Base-by-base conservation (phyloP, 1,140 invertebrate species). In the Diabrotica undecimpunctata region DNA sequence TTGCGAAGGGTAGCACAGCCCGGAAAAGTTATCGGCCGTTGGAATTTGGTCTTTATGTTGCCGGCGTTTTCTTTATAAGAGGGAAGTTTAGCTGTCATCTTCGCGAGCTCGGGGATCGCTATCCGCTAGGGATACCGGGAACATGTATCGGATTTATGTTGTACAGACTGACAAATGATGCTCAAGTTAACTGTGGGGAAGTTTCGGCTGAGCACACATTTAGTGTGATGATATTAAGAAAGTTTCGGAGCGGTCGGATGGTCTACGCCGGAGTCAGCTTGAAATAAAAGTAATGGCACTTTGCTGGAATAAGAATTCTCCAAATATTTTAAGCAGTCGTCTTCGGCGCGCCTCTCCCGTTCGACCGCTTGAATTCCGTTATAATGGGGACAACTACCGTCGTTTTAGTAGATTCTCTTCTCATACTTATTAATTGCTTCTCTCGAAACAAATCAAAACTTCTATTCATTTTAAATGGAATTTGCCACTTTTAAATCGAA, bases 111-210 rank as follows among this genome's bases (percentile, higher is more conserved):
- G 3, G 38, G 61, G 13, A 13, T 50, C 46, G 12, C 54, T 61
- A 61, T 46, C 61, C 59, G 60, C 60, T 62, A 55, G 65, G 65
- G 65, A 66, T 61, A 54, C 60, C 53, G 54, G 57, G 64, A 66
- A 60, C 66, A 68, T 68, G 70, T 70, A 70, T 70, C 70, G 65
- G 68, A 72, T 72, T 72, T 72, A 72, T 72, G 68, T 70, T 67
- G 68, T 67, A 70, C 70, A 64, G 68, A 54, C 66, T 72, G 70
- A 72, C 70, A 72, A 72, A 72, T 67, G 70, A 71, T 54, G 70
- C 67, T 61, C 53, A 67, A 72, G 70, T 72, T 72, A 72, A 72
- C 70, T 71, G 65, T 59, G 56, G 68, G 57, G 69, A 61, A 65
- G 67, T 71, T 66, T 65, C 62, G 59, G 53, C 62, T 63, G 65